phyloP scores from a whole-genome alignment of 1,140 invertebrate species.

The Drosophila sp. region DNA sequence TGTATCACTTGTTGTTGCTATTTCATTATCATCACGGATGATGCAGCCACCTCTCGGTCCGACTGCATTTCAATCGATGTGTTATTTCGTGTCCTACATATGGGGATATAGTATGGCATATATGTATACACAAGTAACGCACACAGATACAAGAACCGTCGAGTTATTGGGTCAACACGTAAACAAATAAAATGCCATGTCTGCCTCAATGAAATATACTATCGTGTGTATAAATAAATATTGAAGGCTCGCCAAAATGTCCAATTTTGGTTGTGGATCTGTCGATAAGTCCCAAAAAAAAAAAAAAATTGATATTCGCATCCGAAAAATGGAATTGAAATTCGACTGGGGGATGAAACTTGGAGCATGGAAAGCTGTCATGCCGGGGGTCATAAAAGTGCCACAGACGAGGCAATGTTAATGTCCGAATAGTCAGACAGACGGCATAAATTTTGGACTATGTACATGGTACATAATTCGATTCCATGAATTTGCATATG shows the following conservation, averaged over 20 bases:
- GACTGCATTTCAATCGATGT: constrained; percentile 11
- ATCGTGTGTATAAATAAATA: constrained; percentile 61
- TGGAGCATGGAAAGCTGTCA: constrained; percentile 10
- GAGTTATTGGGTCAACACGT: constrained; percentile 73
- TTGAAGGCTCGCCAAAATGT: constrained; percentile 23
- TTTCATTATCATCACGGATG: constrained; percentile 9
- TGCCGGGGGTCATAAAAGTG: constrained; percentile 27
- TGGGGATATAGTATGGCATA: not conserved
- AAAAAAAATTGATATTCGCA: too few relatives aligned
- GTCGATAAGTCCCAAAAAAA: not conserved
- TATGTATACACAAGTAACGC: not conserved
- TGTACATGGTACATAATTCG: constrained; percentile 53
- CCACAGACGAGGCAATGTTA: constrained; percentile 15
- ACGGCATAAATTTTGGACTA: constrained; percentile 4
- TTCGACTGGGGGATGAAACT: constrained; percentile 3
- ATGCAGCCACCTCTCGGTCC: constrained; percentile 12
- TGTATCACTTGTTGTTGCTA: not conserved
- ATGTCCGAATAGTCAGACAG: constrained; percentile 11
- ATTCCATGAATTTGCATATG: constrained; percentile 64
- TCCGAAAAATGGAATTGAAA: constrained; percentile 13
- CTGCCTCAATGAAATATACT: constrained; percentile 52
- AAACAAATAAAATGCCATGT: constrained; percentile 65
- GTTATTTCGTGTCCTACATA: constrained; percentile 37
- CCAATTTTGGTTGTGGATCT: constrained; percentile 34
- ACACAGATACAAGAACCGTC: constrained; percentile 15